These are phyloP conservation scores for Xiphophorus birchmanni DNA, from an alignment of 2,797 vertebrate species.

Conservation along the genomic window DNA sequence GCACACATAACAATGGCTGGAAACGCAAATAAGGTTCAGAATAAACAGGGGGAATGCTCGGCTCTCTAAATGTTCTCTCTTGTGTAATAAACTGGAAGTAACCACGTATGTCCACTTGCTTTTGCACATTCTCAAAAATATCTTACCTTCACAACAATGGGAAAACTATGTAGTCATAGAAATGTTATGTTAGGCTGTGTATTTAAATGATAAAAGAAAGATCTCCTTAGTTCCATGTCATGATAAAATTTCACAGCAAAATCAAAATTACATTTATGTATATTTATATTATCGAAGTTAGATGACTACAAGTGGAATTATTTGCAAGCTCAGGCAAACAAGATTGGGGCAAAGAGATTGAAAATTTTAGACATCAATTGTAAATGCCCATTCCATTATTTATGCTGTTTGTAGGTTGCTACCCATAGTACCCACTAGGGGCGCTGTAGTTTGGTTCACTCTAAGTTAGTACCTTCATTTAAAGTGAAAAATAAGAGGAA, in stretches of 20 bases:
- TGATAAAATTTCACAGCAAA: background rate
- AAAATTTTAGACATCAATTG: background rate
- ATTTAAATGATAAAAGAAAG: background rate
- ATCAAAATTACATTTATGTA: background rate
- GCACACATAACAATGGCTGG: constrained; percentile 30
- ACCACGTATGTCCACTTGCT: constrained; percentile 14
- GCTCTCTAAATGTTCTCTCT: constrained; percentile 19
- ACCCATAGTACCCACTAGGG: too few relatives aligned
- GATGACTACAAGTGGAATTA: background rate
- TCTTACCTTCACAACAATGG: background rate
- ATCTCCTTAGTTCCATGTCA: background rate
- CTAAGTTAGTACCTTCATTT: too few relatives aligned
- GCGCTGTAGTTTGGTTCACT: too few relatives aligned
- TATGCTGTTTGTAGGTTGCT: too few relatives aligned
- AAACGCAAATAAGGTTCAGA: constrained; percentile 33
- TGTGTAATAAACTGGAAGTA: constrained; percentile 27
- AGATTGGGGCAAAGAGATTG: background rate
- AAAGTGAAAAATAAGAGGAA: too few relatives aligned
- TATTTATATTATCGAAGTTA: background rate
- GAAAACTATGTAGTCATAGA: background rate
- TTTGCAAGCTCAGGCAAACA: background rate
- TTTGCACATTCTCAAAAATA: constrained; percentile 20
- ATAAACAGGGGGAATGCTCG: constrained; percentile 8
- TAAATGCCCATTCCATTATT: too few relatives aligned
- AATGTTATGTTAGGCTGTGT: constrained; percentile 2